Percentiles rank a stretch among this genome's conserved stretches.
Evolutionary conservation across 2,113 vertebrate genomes (phyloP).

Genomic region (Pelmatolapia mariae): DNA sequence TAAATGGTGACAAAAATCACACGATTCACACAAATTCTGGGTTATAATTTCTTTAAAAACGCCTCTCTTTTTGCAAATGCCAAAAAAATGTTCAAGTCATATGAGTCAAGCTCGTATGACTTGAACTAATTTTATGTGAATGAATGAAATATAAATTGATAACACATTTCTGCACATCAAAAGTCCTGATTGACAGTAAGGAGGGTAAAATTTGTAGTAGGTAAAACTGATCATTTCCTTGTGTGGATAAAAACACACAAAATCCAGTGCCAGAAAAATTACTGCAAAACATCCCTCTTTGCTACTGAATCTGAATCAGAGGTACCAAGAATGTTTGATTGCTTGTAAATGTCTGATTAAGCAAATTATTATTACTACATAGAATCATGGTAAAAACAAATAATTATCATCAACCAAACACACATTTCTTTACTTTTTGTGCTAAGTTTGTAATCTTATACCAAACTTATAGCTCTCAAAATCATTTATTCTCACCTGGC

Average conservation of each 20-base stretch:
- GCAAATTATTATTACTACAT: not conserved
- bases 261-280: not conserved
- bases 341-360: not conserved
- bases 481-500: conserved; percentile 63
- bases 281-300: not conserved
- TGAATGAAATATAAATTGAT: not conserved
- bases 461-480: not conserved
- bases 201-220: not conserved
- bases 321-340: not conserved
- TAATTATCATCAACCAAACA: not conserved
- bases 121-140: not conserved
- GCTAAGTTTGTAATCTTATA: not conserved
- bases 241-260: not conserved
- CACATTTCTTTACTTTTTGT: not conserved
- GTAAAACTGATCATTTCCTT: not conserved
- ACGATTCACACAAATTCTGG: not conserved
- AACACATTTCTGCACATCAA: not conserved
- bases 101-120: not conserved
- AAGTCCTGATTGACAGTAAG: not conserved
- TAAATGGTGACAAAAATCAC: not conserved
- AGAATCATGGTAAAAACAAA: not conserved
- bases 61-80: not conserved
- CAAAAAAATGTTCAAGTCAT: not conserved
- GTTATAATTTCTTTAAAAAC: not conserved
- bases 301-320: not conserved